Evolutionary conservation across 2,113 vertebrate species (phyloP), one percentile per base, ranked within the genome.

Genomic region (Sinocyclocheilus anophthalmus): DNA sequence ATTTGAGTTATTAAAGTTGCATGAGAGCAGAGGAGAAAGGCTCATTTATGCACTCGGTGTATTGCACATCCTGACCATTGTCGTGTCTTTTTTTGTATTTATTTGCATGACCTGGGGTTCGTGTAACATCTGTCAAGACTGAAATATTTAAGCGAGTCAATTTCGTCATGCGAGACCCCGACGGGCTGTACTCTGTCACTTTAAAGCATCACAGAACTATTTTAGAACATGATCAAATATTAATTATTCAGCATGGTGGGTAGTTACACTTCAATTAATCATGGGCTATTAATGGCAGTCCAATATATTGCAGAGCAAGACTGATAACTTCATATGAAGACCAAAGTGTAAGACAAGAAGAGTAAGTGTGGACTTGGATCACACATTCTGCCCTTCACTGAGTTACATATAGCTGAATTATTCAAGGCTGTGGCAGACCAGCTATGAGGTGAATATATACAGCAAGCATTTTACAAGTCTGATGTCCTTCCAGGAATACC

Each of bases 1-100:
- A 88, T 85, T 89, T 88, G 76, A 85, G 59, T 89, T 89, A 92
- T 93, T 91, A 92, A 91, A 90, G 76, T 89, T 93, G 81, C 83
- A 92, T 2, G 22, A 90, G 88, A 81, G 55, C 90, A 89, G 81
- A 89, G 85, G 86, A 79, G 81, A 39, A 65, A 82, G 67, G 75
- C 70, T 87, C 90, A 91, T 92, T 92, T 89, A 89, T 92, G 92
- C n/a, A 59, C 18, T 10, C 13, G n/a, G n/a, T 37, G 77, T 59
- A 63, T 75, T 73, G 76, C 75, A 50, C 69, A 59, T 84, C 65
- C 24, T 33, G 50, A 33, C 50, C 70, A 48, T 53, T 53, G 7
- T 42, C 14, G 11, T 12, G 37, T 53, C 12, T 39, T 33, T 81
- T 33, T 61, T 53, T 39, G 26, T 77, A 33, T 50, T 20, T 78